Conservation (phyloP, 2,797 vertebrate genomes). For the Takifugu rubripes region DNA sequence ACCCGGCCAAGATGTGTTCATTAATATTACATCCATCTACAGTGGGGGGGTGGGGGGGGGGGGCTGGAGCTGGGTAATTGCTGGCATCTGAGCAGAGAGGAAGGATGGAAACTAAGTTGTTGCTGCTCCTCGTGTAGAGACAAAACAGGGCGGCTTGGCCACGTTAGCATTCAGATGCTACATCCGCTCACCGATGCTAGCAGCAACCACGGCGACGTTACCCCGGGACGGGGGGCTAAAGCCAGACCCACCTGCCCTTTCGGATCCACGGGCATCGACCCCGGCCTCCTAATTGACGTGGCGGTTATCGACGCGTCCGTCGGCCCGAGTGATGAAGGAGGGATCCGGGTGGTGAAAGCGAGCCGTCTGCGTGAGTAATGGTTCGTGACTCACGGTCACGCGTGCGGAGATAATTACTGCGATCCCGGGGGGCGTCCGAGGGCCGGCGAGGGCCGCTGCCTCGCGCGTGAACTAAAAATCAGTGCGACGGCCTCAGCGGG, state of each 20-base stretch:
- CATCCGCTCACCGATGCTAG: no score
- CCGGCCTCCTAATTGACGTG: constrained; percentile 43
- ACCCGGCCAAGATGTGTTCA: constrained; percentile 48
- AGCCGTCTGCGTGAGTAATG: constrained; percentile 37
- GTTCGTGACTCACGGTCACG: constrained; percentile 54
- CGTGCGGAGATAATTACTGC: constrained; percentile 62
- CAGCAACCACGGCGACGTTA: no score
- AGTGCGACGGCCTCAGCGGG: constrained; percentile 30
- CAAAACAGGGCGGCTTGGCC: no score
- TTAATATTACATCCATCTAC: constrained; percentile 54
- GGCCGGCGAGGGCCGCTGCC: constrained; percentile 33
- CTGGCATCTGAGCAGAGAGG: constrained; percentile 1
- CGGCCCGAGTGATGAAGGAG: constrained; percentile 6
- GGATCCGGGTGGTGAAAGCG: constrained; percentile 20
- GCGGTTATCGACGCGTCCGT: constrained; percentile 37
- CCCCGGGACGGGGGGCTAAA: no score
- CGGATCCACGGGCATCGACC: constrained; percentile 57
- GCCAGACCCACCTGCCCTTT: constrained; percentile 55
- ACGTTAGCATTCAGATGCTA: no score
- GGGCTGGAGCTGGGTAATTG: constrained; percentile 35
- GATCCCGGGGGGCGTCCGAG: constrained; percentile 33
- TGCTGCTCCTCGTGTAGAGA: no score
- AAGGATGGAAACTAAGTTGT: no score
- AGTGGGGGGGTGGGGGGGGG: constrained; percentile 8
- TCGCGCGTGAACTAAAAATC: constrained; percentile 37